phyloP scores from a whole-genome alignment of 2,888 invertebrate species.

The Cheilosia variabilis region DNA sequence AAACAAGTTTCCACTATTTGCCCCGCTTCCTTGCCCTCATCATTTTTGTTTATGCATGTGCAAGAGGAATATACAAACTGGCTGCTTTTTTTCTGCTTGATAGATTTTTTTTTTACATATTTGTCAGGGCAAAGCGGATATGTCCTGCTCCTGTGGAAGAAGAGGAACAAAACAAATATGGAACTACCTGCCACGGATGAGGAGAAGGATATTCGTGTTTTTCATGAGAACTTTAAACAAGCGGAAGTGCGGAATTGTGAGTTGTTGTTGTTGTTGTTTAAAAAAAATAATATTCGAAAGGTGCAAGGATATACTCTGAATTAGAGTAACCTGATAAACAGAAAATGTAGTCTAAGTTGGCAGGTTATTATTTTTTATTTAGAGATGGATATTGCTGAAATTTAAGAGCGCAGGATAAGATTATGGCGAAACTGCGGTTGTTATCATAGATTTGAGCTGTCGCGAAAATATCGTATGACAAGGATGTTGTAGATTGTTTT shows the following conservation, averaged over 20 bases:
- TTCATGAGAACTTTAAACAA: conserved; percentile 72
- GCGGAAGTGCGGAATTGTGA: conserved; percentile 74
- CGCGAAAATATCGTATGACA: neutral
- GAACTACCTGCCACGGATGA: conserved; percentile 69
- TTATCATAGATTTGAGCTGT: neutral
- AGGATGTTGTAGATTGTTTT: neutral
- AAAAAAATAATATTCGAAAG: conserved; percentile 50
- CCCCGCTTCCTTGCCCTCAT: conserved; percentile 18
- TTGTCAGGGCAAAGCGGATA: conserved; percentile 68
- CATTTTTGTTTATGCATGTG: conserved; percentile 49
- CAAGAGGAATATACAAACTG: conserved; percentile 54
- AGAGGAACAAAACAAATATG: conserved; percentile 65
- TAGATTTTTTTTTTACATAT: conserved; percentile 40
- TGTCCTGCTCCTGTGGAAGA: conserved; percentile 61
- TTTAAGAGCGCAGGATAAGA: neutral
- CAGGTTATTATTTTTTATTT: conserved; percentile 33
- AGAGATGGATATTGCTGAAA: neutral
- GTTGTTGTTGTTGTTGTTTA: conserved; percentile 33
- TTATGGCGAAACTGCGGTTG: neutral
- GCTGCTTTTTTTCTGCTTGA: conserved; percentile 41
- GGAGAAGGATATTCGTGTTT: conserved; percentile 65
- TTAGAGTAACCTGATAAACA: conserved; percentile 64
- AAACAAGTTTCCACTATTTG: conserved; percentile 52
- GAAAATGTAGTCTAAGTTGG: conserved; percentile 42
- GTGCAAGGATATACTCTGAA: conserved; percentile 71